Conservation (phyloP, 2,797 vertebrate genomes). For the Clarias platycephalus region DNA sequence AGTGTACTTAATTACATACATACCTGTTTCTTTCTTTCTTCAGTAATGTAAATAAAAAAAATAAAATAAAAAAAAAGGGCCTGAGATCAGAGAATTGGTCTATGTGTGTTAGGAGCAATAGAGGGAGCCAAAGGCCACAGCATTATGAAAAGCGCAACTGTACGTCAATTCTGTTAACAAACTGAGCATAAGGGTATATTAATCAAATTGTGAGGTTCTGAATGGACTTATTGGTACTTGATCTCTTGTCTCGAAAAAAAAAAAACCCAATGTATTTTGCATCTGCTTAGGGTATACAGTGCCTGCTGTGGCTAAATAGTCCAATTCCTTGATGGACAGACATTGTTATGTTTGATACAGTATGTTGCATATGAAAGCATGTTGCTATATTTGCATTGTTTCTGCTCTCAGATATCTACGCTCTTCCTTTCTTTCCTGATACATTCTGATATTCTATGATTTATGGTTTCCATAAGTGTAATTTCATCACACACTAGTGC, state of each 20-base stretch:
- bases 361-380: no score
- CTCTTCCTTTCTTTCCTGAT: no score
- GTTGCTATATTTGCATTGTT: no score
- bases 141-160: not conserved
- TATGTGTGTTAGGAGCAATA: not conserved
- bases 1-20: not conserved
- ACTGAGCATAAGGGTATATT: not conserved
- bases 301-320: no score
- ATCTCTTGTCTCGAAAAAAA: no score
- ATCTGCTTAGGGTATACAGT: no score
- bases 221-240: not conserved
- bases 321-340: no score
- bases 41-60: not conserved
- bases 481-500: not conserved
- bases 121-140: constrained; percentile 33
- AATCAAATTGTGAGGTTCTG: not conserved
- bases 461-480: not conserved
- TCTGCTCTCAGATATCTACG: no score
- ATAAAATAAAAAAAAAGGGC: no score
- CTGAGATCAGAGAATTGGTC: not conserved
- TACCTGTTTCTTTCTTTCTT: not conserved
- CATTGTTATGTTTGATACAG: no score
- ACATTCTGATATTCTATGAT: no score
- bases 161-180: not conserved
- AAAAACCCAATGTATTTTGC: no score